Conservation (phyloP, 2,113 vertebrate species). For the Herpailurus yagouaroundi region DNA sequence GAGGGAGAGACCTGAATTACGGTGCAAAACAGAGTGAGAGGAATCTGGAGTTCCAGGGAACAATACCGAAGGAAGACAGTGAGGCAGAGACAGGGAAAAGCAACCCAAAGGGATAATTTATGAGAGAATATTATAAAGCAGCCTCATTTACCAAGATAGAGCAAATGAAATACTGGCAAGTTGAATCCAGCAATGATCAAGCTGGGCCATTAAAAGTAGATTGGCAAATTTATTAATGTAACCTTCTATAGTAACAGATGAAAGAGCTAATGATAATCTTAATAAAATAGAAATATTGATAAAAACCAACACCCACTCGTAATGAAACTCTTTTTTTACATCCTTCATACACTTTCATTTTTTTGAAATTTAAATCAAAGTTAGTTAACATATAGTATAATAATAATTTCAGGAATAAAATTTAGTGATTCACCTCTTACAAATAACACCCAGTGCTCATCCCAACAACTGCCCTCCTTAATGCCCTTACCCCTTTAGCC, state of each 20-base stretch:
- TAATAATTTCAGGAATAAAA: too few species aligned
- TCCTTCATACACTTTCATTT: too few species aligned
- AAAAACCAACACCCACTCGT: background rate
- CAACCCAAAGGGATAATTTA: background rate
- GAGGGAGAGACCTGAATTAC: background rate
- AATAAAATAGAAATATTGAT: slow-evolving; percentile 9
- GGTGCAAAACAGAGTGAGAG: background rate
- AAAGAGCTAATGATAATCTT: background rate
- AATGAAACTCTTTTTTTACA: background rate
- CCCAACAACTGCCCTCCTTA: too few species aligned
- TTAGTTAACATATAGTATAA: too few species aligned
- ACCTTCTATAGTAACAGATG: background rate
- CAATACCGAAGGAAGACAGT: background rate
- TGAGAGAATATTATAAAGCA: background rate
- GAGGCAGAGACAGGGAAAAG: background rate
- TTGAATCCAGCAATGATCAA: background rate
- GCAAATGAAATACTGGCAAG: background rate
- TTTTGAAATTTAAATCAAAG: too few species aligned
- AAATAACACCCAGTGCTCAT: too few species aligned
- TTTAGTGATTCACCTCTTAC: too few species aligned
- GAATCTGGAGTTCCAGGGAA: background rate
- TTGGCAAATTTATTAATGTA: background rate
- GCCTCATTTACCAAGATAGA: background rate
- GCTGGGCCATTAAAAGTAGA: background rate
- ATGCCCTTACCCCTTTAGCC: too few species aligned